Percentiles rank a stretch among this genome's conserved stretches.
phyloP scores from a whole-genome alignment of 2,888 invertebrate genomes.

The Pandemis corylana region DNA sequence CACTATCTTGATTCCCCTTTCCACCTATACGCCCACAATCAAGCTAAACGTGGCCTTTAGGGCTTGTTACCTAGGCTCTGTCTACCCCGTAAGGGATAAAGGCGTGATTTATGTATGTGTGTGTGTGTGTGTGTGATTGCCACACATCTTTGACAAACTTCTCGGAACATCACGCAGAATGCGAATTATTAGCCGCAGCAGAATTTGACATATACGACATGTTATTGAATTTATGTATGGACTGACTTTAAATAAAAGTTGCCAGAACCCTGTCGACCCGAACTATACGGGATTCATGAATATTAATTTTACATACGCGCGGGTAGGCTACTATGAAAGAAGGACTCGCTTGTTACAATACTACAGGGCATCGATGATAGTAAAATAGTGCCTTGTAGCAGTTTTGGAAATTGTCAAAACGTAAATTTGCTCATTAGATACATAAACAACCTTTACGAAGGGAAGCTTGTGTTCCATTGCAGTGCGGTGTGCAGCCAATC shows the following conservation, averaged over 20 bases:
- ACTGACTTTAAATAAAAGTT: slow-evolving; percentile 34
- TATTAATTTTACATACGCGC: slow-evolving; percentile 36
- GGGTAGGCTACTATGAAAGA: slow-evolving; percentile 20
- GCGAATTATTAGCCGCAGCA: no score
- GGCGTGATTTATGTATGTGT: no score
- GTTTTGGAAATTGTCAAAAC: background rate
- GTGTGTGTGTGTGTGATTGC: no score
- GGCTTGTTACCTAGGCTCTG: no score
- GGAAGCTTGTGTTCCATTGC: slow-evolving; percentile 4
- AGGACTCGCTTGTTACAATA: slow-evolving; percentile 30
- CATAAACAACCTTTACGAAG: background rate
- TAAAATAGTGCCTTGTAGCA: slow-evolving; percentile 42
- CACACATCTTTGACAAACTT: background rate
- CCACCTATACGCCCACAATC: no score
- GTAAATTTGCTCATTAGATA: background rate
- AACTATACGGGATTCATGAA: slow-evolving; percentile 32
- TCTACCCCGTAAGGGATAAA: no score
- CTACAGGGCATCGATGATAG: slow-evolving; percentile 55
- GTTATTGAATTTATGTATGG: slow-evolving; percentile 11
- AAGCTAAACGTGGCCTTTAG: no score
- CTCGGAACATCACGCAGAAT: no score
- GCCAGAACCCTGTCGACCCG: slow-evolving; percentile 26
- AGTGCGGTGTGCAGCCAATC: background rate
- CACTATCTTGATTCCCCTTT: no score
- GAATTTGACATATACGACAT: background rate